These are phyloP conservation scores for Gonatopus flavifemur DNA, from an alignment of 1,140 invertebrate genomes.

Conservation along the genomic window DNA sequence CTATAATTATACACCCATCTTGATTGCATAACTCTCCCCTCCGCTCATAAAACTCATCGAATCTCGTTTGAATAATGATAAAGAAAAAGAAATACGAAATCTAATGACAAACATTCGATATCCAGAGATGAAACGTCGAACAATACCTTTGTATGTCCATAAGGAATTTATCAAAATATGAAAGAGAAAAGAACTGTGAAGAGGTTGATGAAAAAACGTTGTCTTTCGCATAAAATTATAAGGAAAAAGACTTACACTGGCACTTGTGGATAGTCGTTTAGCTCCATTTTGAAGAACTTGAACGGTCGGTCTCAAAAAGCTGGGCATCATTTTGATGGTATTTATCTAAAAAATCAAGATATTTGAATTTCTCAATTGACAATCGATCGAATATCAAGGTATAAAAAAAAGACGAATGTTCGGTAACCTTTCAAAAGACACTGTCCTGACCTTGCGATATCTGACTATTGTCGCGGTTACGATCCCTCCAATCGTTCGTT, in stretches of 20 bases:
- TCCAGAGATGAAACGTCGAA: background rate
- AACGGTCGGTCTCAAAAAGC: conserved; percentile 41
- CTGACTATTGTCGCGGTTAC: background rate
- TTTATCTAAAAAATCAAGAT: no score
- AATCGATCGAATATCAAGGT: conserved; percentile 1
- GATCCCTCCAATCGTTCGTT: background rate
- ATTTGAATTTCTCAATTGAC: background rate
- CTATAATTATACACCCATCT: no score
- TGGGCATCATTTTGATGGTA: conserved; percentile 42
- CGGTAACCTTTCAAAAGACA: conserved; percentile 23
- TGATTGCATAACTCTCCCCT: no score
- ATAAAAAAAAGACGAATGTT: background rate
- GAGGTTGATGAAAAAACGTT: background rate
- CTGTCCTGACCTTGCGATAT: conserved; percentile 19
- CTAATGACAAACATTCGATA: no score
- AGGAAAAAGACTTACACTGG: conserved; percentile 39
- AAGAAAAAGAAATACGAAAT: no score
- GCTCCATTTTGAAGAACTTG: conserved; percentile 40
- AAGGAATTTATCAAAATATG: no score
- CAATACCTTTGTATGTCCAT: background rate
- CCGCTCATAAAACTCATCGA: no score
- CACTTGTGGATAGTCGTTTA: conserved; percentile 46
- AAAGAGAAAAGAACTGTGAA: background rate
- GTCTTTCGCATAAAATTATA: background rate
- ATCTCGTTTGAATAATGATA: no score